A percentile compares a stretch with the other conserved stretches of the same genome.
phyloP scores from a whole-genome alignment of 2,797 vertebrate genomes.

The Acipenser transmontanus region DNA sequence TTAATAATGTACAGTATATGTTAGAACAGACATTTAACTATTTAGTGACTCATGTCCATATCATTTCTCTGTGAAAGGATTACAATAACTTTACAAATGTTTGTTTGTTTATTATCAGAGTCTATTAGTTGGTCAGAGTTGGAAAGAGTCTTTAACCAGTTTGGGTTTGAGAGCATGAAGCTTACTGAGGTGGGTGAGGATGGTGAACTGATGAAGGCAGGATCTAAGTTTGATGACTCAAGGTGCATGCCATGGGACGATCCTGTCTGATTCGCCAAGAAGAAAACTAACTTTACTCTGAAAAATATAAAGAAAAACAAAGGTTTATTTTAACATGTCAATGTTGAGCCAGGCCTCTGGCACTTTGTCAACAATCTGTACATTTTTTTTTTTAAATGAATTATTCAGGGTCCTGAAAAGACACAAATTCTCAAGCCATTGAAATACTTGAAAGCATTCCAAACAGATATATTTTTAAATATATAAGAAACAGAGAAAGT shows the following conservation, averaged over 20 bases:
- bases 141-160: constrained; percentile 73
- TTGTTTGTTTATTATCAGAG: constrained; percentile 52
- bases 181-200: constrained; percentile 61
- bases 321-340: constrained; percentile 20
- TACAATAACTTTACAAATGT: background rate
- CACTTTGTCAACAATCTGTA: too few relatives aligned
- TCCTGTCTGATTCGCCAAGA: constrained; percentile 67
- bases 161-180: constrained; percentile 81
- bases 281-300: constrained; percentile 36
- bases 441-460: too few relatives aligned
- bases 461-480: too few relatives aligned
- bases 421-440: too few relatives aligned
- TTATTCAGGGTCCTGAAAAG: too few relatives aligned
- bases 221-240: constrained; percentile 26
- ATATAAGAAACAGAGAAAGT: too few relatives aligned
- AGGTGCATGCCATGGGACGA: constrained; percentile 73
- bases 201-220: constrained; percentile 40
- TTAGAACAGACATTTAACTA: too few relatives aligned
- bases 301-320: constrained; percentile 10
- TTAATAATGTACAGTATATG: too few relatives aligned
- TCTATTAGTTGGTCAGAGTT: constrained; percentile 62
- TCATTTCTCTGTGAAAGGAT: too few relatives aligned
- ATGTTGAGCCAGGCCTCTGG: too few relatives aligned
- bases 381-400: too few relatives aligned
- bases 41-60: too few relatives aligned